phyloP scores from a whole-genome alignment of 1,140 invertebrate species.

The Berghia stephanieae region DNA sequence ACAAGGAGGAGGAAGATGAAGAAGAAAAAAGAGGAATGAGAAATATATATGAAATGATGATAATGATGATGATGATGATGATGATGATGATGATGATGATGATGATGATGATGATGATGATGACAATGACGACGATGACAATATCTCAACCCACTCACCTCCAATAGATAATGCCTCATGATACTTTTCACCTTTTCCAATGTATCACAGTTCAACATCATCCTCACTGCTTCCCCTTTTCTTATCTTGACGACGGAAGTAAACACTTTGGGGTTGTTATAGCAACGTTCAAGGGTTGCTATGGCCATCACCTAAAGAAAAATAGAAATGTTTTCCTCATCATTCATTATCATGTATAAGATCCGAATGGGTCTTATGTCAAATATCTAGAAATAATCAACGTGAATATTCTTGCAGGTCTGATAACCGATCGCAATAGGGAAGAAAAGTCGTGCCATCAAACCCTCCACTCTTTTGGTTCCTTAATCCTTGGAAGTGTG shows the following conservation, averaged over 20 bases:
- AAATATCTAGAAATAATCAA: no score
- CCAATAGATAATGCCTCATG: constrained; percentile 43
- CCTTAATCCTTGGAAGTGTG: no score
- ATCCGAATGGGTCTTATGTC: not conserved
- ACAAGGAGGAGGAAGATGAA: no score
- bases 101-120: not conserved
- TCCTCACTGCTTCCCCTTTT: constrained; percentile 45
- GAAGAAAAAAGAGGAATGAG: not conserved
- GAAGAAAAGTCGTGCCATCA: no score
- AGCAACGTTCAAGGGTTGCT: constrained; percentile 54
- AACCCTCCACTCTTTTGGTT: no score
- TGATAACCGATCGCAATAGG: no score
- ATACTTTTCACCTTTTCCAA: constrained; percentile 52
- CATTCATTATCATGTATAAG: no score
- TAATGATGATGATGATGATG: not conserved
- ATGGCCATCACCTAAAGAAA: constrained; percentile 56
- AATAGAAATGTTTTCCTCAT: no score
- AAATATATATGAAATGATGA: not conserved
- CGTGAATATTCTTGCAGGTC: no score
- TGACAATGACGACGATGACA: no score
- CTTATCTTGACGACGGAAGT: constrained; percentile 52
- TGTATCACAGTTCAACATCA: constrained; percentile 42
- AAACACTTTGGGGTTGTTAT: constrained; percentile 55
- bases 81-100: not conserved
- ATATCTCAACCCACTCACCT: no score